These are phyloP conservation scores for Clarias macrocephalus DNA, from an alignment of 2,113 vertebrate genomes.

Conservation along the genomic window DNA sequence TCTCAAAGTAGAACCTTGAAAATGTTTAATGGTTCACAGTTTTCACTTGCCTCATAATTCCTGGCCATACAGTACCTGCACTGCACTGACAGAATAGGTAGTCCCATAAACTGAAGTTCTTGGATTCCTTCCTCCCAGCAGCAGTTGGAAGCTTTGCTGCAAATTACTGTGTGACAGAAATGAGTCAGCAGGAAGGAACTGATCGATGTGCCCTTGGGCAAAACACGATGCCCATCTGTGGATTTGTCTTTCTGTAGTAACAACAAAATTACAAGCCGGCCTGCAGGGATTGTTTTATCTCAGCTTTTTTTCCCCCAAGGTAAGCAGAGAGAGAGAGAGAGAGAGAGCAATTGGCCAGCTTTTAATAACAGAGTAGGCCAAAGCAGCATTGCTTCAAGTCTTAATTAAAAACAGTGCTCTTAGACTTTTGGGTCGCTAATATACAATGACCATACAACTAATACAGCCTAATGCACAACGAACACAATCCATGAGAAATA, in stretches of 20 bases:
- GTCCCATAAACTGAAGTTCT: not conserved
- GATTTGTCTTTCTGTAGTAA: conserved; percentile 10
- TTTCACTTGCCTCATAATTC: not conserved
- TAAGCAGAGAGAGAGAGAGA: not conserved
- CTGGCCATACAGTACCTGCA: not conserved
- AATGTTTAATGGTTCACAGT: conserved; percentile 8
- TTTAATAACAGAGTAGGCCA: not conserved
- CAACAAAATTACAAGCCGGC: conserved; percentile 1
- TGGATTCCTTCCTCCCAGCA: not conserved
- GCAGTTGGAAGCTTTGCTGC: conserved; percentile 3
- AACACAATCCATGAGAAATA: not conserved
- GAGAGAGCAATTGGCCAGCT: not conserved
- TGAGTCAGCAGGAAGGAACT: conserved; percentile 6
- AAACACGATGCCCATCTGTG: not conserved
- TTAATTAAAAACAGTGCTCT: conserved; percentile 14
- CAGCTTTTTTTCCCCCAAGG: not conserved
- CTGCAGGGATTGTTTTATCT: not conserved
- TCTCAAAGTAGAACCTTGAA: not conserved
- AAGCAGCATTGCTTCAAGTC: not conserved
- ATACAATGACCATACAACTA: not conserved
- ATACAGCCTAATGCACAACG: not conserved
- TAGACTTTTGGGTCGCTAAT: not conserved
- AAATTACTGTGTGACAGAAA: conserved; percentile 11
- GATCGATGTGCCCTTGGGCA: not conserved
- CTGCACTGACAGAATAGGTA: not conserved